Evolutionary conservation across 2,113 vertebrate genomes (phyloP).

Genomic region (Seriola rivoliana): DNA sequence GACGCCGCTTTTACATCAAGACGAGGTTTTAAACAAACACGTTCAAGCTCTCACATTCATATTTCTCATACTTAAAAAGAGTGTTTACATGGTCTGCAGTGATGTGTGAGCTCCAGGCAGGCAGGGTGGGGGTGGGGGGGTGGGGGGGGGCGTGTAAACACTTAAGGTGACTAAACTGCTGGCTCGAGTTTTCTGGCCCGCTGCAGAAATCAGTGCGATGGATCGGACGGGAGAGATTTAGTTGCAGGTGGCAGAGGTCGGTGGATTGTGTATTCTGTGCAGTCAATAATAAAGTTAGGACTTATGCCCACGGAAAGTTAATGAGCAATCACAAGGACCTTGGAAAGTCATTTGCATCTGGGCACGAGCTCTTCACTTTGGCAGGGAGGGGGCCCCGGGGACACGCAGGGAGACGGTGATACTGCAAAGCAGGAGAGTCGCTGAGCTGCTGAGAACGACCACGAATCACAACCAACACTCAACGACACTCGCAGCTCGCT

Average conservation of each 20-base stretch:
- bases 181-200: conserved; percentile 86
- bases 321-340: conserved; percentile 98
- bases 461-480: too few species aligned
- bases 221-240: conserved; percentile 96
- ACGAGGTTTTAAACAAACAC: background rate
- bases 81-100: conserved; percentile 35
- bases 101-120: conserved; percentile 10
- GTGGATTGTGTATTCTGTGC: conserved; percentile 99
- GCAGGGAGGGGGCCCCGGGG: conserved; percentile 82
- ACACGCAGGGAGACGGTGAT: conserved; percentile 64
- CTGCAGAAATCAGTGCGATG: conserved; percentile 93
- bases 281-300: conserved; percentile 99
- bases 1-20: conserved; percentile 5
- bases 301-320: conserved; percentile 97
- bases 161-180: conserved; percentile 86
- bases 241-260: conserved; percentile 98
- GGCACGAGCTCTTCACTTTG: conserved; percentile 87
- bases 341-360: conserved; percentile 96
- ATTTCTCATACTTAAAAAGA: background rate
- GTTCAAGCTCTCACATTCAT: background rate
- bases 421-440: conserved; percentile 47
- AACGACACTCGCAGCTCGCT: too few species aligned
- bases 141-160: conserved; percentile 58
- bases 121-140: background rate
- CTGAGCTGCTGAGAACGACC: background rate